These are phyloP conservation scores for Cosmorhoe ocellata DNA, from an alignment of 2,888 invertebrate species.

Conservation along the genomic window DNA sequence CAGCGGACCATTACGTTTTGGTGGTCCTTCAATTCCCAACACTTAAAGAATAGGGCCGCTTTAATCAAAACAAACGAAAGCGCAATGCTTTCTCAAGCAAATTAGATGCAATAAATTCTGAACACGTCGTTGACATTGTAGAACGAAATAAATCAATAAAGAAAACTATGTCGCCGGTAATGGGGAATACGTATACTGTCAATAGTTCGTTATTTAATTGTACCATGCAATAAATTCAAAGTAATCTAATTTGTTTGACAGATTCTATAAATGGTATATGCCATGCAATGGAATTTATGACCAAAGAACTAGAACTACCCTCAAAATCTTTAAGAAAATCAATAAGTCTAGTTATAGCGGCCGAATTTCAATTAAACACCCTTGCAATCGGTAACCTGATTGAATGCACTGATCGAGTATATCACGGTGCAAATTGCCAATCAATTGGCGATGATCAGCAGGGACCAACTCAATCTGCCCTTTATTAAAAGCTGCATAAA, in stretches of 20 bases:
- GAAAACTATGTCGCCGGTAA: slow-evolving; percentile 60
- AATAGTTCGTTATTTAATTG: slow-evolving; percentile 59
- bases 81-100: slow-evolving; percentile 35
- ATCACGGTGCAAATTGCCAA: slow-evolving; percentile 70
- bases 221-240: slow-evolving; percentile 65
- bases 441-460: slow-evolving; percentile 64
- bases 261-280: slow-evolving; percentile 7
- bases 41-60: slow-evolving; percentile 27
- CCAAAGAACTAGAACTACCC: not conserved
- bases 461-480: slow-evolving; percentile 31
- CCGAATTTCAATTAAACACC: not conserved
- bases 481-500: slow-evolving; percentile 28
- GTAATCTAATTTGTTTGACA: slow-evolving; percentile 49
- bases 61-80: slow-evolving; percentile 34
- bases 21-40: slow-evolving; percentile 33
- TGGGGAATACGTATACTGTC: slow-evolving; percentile 46
- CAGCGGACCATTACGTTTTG: slow-evolving; percentile 32
- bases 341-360: not conserved
- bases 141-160: slow-evolving; percentile 63
- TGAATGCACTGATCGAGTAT: slow-evolving; percentile 52
- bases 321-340: not conserved
- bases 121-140: slow-evolving; percentile 37
- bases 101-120: slow-evolving; percentile 44
- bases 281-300: not conserved
- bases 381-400: slow-evolving; percentile 2